Base-by-base conservation (phyloP, 2,888 invertebrate genomes). In the Amitus sp. region DNA sequence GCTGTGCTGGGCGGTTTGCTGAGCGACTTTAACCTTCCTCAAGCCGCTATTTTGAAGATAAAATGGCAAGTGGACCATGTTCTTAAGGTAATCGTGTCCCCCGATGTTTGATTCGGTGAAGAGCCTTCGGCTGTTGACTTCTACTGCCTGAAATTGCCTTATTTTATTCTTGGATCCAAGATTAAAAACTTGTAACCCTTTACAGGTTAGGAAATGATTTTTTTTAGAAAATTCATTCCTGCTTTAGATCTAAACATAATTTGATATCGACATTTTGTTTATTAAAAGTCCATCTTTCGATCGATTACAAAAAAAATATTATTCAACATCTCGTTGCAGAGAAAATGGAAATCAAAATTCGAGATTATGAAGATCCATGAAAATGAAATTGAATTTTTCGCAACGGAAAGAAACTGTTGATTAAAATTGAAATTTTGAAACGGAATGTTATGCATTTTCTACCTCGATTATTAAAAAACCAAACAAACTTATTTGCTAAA, bases 11-110 rank as follows among this genome's bases (percentile, higher is more conserved):
- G 94, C 91, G 0, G 92, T 90, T 80, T 92, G 91, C 82, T 94
- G 94, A 0, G 95, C 95, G 4, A 90, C 86, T 81, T 94, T 94
- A 1, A 95, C 94, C 72, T 94, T 90, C 1, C 96, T 87, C 60
- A 98, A 83, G 7, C 96, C 97, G 0, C 97, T 96, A 84, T 97
- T 98, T 85, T 99, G 98, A 56, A 99, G 86, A 82, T 96, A 99
- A 84, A 99, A 98, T 0, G 99, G 99, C 74, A 99, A 86, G 81
- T 98, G 98, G 18, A 99, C 96, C 86, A 98, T 91, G 82, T 98
- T 98, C 65, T 95, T 89, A 46, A 98, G 84, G 79, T 96, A 97
- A 83, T 93, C 94, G 85, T 96, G 95, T 0, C 97, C 97, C 59
- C 96, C 96, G 70, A 98, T 96, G 81, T 92, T 93, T 64, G 92